phyloP scores from a whole-genome alignment of 2,888 invertebrate genomes.

The Diloba caeruleocephala region DNA sequence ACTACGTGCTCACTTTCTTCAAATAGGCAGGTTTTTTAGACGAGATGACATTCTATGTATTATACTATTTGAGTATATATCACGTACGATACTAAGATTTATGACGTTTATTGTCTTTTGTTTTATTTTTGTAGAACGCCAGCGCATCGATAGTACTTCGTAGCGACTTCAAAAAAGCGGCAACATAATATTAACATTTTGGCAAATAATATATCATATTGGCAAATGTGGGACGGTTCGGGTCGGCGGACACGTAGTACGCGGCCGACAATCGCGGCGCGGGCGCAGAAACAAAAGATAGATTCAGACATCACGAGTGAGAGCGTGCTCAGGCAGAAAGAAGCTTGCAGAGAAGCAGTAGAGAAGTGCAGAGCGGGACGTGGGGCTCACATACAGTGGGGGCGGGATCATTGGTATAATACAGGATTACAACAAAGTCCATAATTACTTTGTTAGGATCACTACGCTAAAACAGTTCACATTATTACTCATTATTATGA shows the following conservation, averaged over 20 bases:
- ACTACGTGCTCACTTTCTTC: constrained; percentile 60
- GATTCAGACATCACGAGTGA: constrained; percentile 79
- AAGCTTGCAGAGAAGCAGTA: constrained; percentile 89
- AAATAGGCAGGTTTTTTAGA: constrained; percentile 45
- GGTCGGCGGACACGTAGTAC: constrained; percentile 61
- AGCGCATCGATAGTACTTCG: constrained; percentile 73
- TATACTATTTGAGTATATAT: too few species aligned
- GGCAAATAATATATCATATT: constrained; percentile 80
- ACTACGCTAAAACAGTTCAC: constrained; percentile 78
- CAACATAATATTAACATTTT: constrained; percentile 80
- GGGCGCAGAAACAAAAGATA: constrained; percentile 74
- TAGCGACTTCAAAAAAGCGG: constrained; percentile 83
- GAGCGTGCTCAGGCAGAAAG: constrained; percentile 88
- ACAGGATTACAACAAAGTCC: constrained; percentile 86
- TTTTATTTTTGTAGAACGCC: constrained; percentile 59
- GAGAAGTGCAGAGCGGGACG: constrained; percentile 89
- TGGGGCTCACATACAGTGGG: constrained; percentile 86
- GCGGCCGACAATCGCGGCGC: constrained; percentile 70
- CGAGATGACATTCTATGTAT: constrained; percentile 37
- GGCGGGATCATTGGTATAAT: constrained; percentile 84
- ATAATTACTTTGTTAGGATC: constrained; percentile 74
- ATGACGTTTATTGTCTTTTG: constrained; percentile 37
- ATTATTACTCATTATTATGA: constrained; percentile 61
- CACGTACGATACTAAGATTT: constrained; percentile 25
- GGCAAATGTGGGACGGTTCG: constrained; percentile 72